Base-by-base conservation (phyloP, 2,888 invertebrate species). In the Oasisia sp. region DNA sequence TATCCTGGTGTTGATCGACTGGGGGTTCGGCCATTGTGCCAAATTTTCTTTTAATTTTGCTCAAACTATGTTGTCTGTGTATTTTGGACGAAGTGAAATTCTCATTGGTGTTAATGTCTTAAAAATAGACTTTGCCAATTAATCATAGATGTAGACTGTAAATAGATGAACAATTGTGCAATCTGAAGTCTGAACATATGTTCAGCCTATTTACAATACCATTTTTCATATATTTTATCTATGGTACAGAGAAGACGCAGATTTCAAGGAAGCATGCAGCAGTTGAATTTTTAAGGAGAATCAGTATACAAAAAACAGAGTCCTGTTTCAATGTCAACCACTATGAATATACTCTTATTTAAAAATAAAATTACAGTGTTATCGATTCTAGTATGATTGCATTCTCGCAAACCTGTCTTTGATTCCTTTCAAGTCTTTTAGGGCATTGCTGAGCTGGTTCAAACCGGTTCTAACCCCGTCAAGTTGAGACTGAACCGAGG, bases 401-500 rank as follows among this genome's bases (percentile, higher is more conserved):
- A 7, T 74, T 27, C 74, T 27, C 7, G n/a, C 91, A 38, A 89
- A 94, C 98, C 96, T 97, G 97, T 97, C 96, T 95, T 97, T 97
- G 89, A 98, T 97, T 27, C 97, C 97, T 93, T 97, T 96, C 2
- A 99, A 98, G 96, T 99, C 98, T 94, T 98, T 97, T 92, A 98
- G 97, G 91, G 99, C 98, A 93, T 97, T 97, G 95, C 98, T 98
- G 90, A 99, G 97, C 95, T 99, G 98, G 95, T 98, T 98, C 32
- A 99, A 97, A 0, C 99, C 99, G 19, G 98, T 98, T 94, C 98
- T 97, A 0, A 99, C 99, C 0, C 99, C 99, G 96, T 99, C 99
- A 92, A 99, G 97, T 96, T 99, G 99, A 93, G 99, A 98, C 96
- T 99, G 99, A 97, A 99, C 98, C 0, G 99, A 99, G n/a, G 99